Evolutionary conservation across 2,113 vertebrate species (phyloP), one percentile per base, ranked within the genome.

Genomic region (Brachyhypopomus gauderio): DNA sequence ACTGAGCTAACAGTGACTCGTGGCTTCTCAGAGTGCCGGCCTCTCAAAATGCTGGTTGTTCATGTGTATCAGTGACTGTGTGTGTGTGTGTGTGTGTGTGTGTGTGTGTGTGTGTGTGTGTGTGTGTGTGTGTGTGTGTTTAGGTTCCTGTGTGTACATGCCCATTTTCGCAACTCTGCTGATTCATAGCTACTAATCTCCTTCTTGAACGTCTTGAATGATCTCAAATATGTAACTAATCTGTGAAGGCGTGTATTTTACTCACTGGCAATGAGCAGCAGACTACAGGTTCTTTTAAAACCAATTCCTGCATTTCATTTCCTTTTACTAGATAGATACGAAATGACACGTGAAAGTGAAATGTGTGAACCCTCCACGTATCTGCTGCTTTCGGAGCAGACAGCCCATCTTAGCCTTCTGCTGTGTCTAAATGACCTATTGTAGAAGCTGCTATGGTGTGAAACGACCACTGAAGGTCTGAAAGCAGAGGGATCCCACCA

Each of bases 141-240:
- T 80, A 74, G 55, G 62, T 71, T n/a, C 75, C 23, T 82, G 80
- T 75, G 72, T 77, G 34, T 71, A 25, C 60, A 19, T 77, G 71
- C 58, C 58, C 58, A 25, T 76, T 76, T 62, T 77, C 38, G 19
- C 60, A 77, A n/a, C 30, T 48, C 36, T 77, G 75, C 45, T 67
- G 75, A 55, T 67, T 77, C 75, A 77, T 52, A 67, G 22, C 48
- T 77, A 19, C 45, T 67, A 77, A 52, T 77, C 59, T 19, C 75
- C 19, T 59, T 66, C 84, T 86, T 11, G 41, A 45, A 45, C 83
- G 84, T 77, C 84, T 74, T 81, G 79, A 86, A 80, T 41, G 84
- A 88, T 89, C 79, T 41, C 20, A 87, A 64, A 86, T 84, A 88
- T 87, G 85, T 30, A 70, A 79, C 78, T 83, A 80, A 77, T 75